Evolutionary conservation across 2,113 vertebrate genomes (phyloP), one percentile per base, ranked within the genome.

Genomic region (Pomatostomus ruficeps): DNA sequence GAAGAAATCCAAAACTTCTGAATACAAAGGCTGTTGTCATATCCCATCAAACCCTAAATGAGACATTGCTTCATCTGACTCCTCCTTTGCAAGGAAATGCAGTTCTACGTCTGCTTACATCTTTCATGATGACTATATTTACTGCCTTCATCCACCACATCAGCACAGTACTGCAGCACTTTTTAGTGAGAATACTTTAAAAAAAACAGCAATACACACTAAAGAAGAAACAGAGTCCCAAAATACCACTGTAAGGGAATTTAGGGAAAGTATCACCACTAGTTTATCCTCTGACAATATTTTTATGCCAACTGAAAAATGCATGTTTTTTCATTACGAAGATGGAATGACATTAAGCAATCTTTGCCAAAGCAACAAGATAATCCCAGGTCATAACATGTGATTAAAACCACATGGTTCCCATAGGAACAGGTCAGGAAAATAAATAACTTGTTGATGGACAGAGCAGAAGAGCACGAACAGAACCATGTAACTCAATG

Each of bases 351-450:
- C 33, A 68, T 85, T 77, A 91, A 48, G 59, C 62, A 72, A n/a
- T 74, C 80, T 91, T 91, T 93, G 83, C 80, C 89, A 95, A 94
- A 95, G 72, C 55, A 82, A 93, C 74, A 71, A 90, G 40, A 73
- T 88, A 95, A 96, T 89, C 54, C 84, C 48, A 78, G 8, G 3
- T 91, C 42, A 72, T 52, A 85, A 75, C 62, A 57, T 48, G n/a
- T 59, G 91, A 93, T 93, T 93, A 93, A 97, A 96, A 59, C 6
- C 79, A 91, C 93, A 87, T 38, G 61, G 94, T 94, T 97, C 65
- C 88, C 85, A 91, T 59, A 96, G 46, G 85, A 95, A 96, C 83
- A 79, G 22, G 59, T n/a, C n/a, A 72, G 68, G 18, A 51, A 96
- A 95, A 93, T 52, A 95, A 93, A 84, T 81, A 89, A 72, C 38